Base-by-base conservation (phyloP, 2,888 invertebrate genomes). In the Drosophila lutescens region DNA sequence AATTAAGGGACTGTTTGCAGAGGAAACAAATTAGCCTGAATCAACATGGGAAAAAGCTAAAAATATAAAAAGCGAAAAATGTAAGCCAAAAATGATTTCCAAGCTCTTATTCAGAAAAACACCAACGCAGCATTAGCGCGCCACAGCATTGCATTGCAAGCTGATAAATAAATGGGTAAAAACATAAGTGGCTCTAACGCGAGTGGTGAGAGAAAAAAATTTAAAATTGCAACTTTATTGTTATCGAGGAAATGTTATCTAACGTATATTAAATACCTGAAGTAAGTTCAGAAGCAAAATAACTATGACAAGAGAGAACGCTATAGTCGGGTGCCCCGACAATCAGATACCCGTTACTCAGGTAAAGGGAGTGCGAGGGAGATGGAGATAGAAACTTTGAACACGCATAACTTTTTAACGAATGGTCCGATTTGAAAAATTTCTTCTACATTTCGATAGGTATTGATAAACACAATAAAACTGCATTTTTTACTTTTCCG, bases 1-100 rank as follows among this genome's bases (percentile, higher is more conserved):
- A 62, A 61, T 38, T 51, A 62, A 23, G 15, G 3, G 5, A 47
- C 26, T 43, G 15, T 32, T 51, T 41, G 40, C 36, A 23, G 36
- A 49, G 38, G 30, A 34, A 50, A 65, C 53, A 56, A 74, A 77
- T 46, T 59, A 47, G 30, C 46, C 20, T 34, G 68, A 61, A 44
- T 74, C 40, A 62, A 74, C 61, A 77, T 36, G 12, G n/a, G 26
- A 26, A 10, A 56, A 15, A 34, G 40, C 17, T 46, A 26, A n/a
- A 17, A 20, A 65, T 40, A 40, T 62, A 17, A 32, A 57, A 23
- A 40, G 15, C 44, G 13, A 15, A 30, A 46, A 15, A 15, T 30
- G 30, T 10, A 7, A 34, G 6, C 15, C n/a, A 6, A 20, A 23
- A 57, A 30, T 9, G 9, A 12, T 15, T 47, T 12, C 15, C 20